These are phyloP conservation scores for Cebuella pygmaea DNA, from an alignment of 2,797 vertebrate genomes.

Conservation along the genomic window DNA sequence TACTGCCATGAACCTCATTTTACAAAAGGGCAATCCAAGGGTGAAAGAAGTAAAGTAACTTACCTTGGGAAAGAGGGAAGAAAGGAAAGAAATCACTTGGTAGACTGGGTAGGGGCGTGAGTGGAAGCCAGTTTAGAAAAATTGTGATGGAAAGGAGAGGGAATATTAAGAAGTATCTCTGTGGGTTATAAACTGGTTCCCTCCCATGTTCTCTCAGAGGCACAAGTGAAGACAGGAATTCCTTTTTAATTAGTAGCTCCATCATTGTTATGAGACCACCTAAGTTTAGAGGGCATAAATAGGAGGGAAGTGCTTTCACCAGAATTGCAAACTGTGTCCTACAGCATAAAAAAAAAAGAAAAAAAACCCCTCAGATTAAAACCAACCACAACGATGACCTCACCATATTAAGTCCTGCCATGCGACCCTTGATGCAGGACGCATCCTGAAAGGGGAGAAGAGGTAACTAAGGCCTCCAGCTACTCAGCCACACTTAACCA, in stretches of 20 bases:
- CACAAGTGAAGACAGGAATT: constrained; percentile 11
- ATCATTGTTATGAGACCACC: constrained; percentile 31
- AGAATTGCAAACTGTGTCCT: background rate
- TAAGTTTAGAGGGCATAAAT: constrained; percentile 7
- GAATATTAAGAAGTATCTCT: constrained; percentile 13
- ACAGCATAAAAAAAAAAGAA: background rate
- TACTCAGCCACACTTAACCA: constrained; percentile 74
- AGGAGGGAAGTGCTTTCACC: constrained; percentile 24
- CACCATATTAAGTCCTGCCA: background rate
- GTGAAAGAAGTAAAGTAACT: background rate
- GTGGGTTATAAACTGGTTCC: constrained; percentile 28
- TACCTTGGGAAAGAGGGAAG: background rate
- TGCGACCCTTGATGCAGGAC: constrained; percentile 41
- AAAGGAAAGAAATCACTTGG: background rate
- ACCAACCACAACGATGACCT: background rate
- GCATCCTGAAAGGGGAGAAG: constrained; percentile 23
- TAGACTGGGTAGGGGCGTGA: background rate
- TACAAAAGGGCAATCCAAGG: background rate
- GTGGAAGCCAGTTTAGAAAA: background rate
- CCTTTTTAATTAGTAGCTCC: constrained; percentile 57
- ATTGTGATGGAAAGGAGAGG: background rate
- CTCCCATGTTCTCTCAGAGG: constrained; percentile 34
- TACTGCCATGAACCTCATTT: background rate
- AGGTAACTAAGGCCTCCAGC: constrained; percentile 67
- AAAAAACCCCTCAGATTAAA: background rate